phyloP scores from a whole-genome alignment of 2,797 vertebrate species.

The Ataeniobius toweri region DNA sequence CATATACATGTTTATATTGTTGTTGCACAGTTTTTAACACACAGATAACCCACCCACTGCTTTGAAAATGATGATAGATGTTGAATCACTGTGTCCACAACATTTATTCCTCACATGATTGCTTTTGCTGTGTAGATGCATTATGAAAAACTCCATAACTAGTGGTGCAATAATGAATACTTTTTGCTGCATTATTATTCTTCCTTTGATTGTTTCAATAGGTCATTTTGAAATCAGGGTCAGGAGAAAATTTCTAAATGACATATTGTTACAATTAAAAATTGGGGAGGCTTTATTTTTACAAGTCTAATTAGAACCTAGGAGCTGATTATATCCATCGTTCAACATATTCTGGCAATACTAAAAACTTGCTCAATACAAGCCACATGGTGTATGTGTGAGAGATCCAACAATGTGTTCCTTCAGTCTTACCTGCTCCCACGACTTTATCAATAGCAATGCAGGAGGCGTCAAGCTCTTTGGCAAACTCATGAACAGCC shows the following conservation, averaged over 20 bases:
- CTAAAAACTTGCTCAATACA: conserved; percentile 1
- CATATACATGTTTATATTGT: conserved; percentile 67
- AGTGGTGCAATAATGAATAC: not conserved
- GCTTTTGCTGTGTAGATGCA: not conserved
- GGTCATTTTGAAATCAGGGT: not conserved
- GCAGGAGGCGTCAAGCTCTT: conserved; percentile 91
- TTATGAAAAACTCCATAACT: not conserved
- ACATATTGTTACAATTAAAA: not conserved
- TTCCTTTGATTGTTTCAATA: not conserved
- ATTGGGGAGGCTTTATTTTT: not conserved
- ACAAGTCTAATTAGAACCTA: not conserved
- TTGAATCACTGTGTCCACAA: not conserved
- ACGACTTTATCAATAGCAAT: conserved; percentile 98
- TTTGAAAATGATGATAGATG: conserved; percentile 38
- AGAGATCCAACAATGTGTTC: not conserved
- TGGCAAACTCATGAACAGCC: conserved; percentile 97
- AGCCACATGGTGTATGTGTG: not conserved
- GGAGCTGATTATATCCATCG: not conserved
- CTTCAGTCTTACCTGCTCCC: conserved; percentile 88
- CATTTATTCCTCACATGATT: not conserved
- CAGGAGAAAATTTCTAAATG: not conserved
- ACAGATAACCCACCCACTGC: conserved; percentile 50
- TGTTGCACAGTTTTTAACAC: conserved; percentile 57
- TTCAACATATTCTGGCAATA: not conserved
- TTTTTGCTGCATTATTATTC: not conserved